Base-by-base conservation (phyloP, 2,888 invertebrate species). In the Erebia palarica region DNA sequence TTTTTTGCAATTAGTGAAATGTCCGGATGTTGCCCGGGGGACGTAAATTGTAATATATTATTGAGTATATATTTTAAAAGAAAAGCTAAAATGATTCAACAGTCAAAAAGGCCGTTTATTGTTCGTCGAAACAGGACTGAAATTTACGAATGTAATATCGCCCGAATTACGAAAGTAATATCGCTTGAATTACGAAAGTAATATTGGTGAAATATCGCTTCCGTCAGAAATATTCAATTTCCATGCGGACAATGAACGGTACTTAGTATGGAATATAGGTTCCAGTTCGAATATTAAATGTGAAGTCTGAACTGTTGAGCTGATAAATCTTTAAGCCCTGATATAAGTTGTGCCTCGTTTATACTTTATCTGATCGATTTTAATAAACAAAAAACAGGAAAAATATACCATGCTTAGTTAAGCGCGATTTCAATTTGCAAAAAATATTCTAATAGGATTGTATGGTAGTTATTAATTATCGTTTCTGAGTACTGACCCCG, bases 201-300 rank as follows among this genome's bases (percentile, higher is more conserved):
- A 69, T 67, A 70, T 47, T 65, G 68, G 47, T 70, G 67, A 73
- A 65, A 68, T 65, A 68, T 66, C 55, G 16, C 44, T 44, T 57
- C 51, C 14, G 16, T 60, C 53, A 82, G 66, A 77, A 66, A 71
- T 73, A 73, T 71, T 66, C 44, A 66, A 73, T 73, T 71, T 73
- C 63, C 65, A 51, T 51, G 16, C 66, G 55, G 47, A 69, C 59
- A 64, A 69, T 73, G 66, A 69, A 68, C 13, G 68, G 53, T 64
- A 66, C 71, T 71, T 71, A 69, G 66, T 69, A 71, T 67, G 66
- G 63, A 69, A 73, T 73, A 67, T 71, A 69, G 68, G 47, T 61
- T 69, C 57, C 65, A 21, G 36, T 36, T 47, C 65, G 65, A 71
- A 71, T 65, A 63, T 69, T 71, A 71, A 73, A 71, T 73, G 58